A percentile compares a stretch with the other conserved stretches of the same genome.
Evolutionary conservation across 2,113 vertebrate genomes (phyloP).

Genomic region (Tragelaphus imberbis): DNA sequence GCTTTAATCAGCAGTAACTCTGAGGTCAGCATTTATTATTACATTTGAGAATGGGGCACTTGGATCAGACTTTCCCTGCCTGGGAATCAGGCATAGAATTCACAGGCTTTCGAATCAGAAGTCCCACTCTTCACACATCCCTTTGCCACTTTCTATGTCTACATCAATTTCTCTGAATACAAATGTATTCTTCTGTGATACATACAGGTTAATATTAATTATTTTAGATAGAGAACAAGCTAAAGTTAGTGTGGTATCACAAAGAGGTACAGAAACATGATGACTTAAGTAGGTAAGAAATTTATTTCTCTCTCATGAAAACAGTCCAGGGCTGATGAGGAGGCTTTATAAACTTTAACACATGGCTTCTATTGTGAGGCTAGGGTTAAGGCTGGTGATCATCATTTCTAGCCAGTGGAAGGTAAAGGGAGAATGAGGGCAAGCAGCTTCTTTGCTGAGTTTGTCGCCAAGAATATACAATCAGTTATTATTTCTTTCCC

Average conservation of each 20-base stretch:
- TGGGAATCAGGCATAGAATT: neutral
- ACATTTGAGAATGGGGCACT: neutral
- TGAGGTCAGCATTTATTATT: neutral
- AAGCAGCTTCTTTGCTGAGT: neutral
- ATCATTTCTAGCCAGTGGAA: neutral
- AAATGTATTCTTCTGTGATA: neutral
- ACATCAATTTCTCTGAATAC: neutral
- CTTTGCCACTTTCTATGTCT: neutral
- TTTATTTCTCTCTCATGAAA: neutral
- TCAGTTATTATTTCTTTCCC: neutral
- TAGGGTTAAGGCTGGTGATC: neutral
- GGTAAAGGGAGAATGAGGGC: neutral
- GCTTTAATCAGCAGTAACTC: neutral
- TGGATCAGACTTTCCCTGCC: neutral
- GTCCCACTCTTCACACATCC: neutral
- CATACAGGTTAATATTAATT: neutral
- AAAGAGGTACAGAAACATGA: neutral
- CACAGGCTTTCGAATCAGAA: neutral
- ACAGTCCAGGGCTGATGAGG: neutral
- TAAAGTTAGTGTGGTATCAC: neutral
- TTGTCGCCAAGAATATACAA: fast-evolving
- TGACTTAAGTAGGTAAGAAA: neutral
- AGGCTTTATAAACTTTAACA: neutral
- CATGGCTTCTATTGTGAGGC: neutral
- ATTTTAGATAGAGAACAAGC: neutral